phyloP scores from a whole-genome alignment of 2,113 vertebrate species.

The Lagenorhynchus albirostris region DNA sequence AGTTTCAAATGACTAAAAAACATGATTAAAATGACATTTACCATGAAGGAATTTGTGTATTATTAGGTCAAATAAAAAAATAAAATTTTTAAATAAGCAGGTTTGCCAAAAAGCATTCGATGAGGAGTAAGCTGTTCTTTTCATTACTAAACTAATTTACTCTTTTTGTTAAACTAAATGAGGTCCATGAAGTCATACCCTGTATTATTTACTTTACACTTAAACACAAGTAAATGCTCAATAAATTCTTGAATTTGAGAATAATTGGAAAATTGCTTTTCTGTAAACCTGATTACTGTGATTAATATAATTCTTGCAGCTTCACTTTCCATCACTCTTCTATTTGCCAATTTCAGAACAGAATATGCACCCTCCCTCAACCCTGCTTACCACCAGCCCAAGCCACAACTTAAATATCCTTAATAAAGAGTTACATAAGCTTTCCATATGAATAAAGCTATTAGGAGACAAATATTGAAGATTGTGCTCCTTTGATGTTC shows the following conservation, averaged over 20 bases:
- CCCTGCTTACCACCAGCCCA: neutral
- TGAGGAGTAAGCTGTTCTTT: neutral
- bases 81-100: neutral
- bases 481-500: neutral
- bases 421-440: neutral
- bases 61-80: neutral
- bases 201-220: neutral
- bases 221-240: neutral
- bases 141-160: neutral
- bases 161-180: neutral
- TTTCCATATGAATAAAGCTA: neutral
- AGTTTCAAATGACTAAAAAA: neutral
- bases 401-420: neutral
- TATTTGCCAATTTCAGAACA: neutral
- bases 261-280: neutral
- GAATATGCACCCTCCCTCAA: neutral
- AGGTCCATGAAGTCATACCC: neutral
- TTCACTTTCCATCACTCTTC: neutral
- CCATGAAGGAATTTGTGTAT: neutral
- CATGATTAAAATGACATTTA: neutral
- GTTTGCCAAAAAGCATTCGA: neutral
- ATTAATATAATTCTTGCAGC: neutral
- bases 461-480: neutral
- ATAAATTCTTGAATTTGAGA: neutral
- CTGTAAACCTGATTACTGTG: neutral